Base-by-base conservation (phyloP, 1,140 invertebrate genomes). In the Bombus pascuorum region DNA sequence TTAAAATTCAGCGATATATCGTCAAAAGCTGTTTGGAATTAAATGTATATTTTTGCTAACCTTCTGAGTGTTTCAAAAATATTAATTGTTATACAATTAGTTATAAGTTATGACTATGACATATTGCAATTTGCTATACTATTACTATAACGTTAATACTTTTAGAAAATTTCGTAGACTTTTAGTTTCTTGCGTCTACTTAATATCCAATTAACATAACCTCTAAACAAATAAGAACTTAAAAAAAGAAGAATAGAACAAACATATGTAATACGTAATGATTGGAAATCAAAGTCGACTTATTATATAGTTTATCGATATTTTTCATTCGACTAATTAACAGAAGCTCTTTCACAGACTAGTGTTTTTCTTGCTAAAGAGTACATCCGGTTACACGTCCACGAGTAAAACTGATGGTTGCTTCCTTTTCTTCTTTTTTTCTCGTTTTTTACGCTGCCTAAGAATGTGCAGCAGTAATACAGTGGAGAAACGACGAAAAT, bases 341-440 rank as follows among this genome's bases (percentile, higher is more conserved):
- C 62, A 37, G 74, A 39, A 65, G 62, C 32, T 53, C 80, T 75
- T 57, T 77, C 57, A 32, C 65, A 13, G 73, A n/a, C 34, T 62
- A 71, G 32, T 12, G 74, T 83, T 86, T 86, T 78, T 86, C 74
- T 57, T 70, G 44, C 65, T 62, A 76, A 53, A 73, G 25, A 12
- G 57, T 34, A 85, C 47, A 87, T 87, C 86, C 86, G 86, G 75
- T 71, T 85, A 62, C 47, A 47, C 34, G 47, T 83, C 81, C 84
- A 10, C 73, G 28, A 39, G 80, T 62, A 65, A 76, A 83, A 71
- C 73, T 74, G 62, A 81, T 72, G 70, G 68, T 85, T 59, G 42
- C 44, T 74, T 75, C 65, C 62, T 81, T 70, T 37, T 8, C 47
- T 47, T n/a, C 34, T 70, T 65, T 79, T 53, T 66, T 32, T 75